Evolutionary conservation across 2,113 vertebrate genomes (phyloP).

Genomic region (Crotalus tigris): DNA sequence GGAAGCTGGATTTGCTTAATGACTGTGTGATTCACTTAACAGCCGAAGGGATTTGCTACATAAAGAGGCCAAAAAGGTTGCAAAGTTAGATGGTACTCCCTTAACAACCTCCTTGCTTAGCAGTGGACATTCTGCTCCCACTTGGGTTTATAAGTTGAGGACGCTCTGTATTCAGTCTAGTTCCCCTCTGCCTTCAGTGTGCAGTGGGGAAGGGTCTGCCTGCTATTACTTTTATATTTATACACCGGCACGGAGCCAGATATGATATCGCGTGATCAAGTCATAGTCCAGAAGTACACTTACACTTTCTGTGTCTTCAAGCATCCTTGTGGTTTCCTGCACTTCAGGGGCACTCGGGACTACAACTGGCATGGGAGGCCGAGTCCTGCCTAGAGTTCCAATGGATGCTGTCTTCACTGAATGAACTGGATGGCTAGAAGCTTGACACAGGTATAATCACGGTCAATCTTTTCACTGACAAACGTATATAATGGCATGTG

Average conservation of each 20-base stretch:
- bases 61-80: not conserved
- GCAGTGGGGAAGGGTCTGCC: not conserved
- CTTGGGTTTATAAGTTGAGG: not conserved
- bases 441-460: constrained; percentile 57
- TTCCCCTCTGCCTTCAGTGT: not conserved
- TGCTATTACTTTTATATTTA: not conserved
- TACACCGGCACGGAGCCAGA: accelerated
- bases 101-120: not conserved
- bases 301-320: constrained; percentile 92
- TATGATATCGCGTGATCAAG: accelerated
- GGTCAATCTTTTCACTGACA: not conserved
- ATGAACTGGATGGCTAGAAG: constrained; percentile 77
- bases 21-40: not conserved
- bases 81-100: not conserved
- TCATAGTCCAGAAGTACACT: constrained; percentile 62
- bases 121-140: not conserved
- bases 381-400: constrained; percentile 88
- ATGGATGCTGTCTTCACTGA: constrained; percentile 95
- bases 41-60: not conserved
- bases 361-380: constrained; percentile 88
- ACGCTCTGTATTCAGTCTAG: not conserved
- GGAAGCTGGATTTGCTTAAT: not conserved
- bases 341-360: constrained; percentile 92
- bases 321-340: constrained; percentile 89
- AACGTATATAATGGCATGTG: not conserved